Base-by-base conservation (phyloP, 23 tunicate species). In the Corella eumyota region DNA sequence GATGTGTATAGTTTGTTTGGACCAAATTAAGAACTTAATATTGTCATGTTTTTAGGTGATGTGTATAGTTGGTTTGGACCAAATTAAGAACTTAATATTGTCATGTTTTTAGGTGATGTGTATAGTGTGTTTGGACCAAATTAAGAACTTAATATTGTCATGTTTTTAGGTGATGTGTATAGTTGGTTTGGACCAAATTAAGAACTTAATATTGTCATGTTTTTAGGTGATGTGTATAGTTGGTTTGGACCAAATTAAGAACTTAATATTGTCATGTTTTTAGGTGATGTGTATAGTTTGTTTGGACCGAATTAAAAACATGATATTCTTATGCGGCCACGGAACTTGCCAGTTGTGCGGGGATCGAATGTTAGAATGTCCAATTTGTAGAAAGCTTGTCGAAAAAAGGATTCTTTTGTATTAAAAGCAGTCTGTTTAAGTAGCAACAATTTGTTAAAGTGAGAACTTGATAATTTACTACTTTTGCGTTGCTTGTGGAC, bases 261-360 rank as follows among this genome's bases (percentile, higher is more conserved):
- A 92, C 71, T 75, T 90, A 71, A 77, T 92, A 28, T 92, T 92
- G 30, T 76, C 83, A 1, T 92, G 30, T 71, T 70, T 76, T 17
- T 50, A 83, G 86, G 93, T 83, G 30, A 76, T 81, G 61, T 92
- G 98, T 64, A 85, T 86, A 3, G 92, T 92, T 40, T 92, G 98
- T 44, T 57, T 92, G 87, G 98, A 92, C 61, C 71, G 85, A 2
- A 76, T 83, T 25, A 83, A 72, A 50, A 92, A 92, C 71, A 81
- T 90, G 75, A 77, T 92, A 28, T 92, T 92, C 36, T 76, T 92
- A 1, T 92, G 98, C 55, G 98, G 98, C 17, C 98, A 92, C 52
- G 98, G 98, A 0, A 71, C 86, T 22, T 92, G 98, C 58, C 98
- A 92, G 71, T 64, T 92, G 44, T 92, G 98, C 47, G 98, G 98